phyloP scores from a whole-genome alignment of 2,113 vertebrate species.

The Vicugna pacos region DNA sequence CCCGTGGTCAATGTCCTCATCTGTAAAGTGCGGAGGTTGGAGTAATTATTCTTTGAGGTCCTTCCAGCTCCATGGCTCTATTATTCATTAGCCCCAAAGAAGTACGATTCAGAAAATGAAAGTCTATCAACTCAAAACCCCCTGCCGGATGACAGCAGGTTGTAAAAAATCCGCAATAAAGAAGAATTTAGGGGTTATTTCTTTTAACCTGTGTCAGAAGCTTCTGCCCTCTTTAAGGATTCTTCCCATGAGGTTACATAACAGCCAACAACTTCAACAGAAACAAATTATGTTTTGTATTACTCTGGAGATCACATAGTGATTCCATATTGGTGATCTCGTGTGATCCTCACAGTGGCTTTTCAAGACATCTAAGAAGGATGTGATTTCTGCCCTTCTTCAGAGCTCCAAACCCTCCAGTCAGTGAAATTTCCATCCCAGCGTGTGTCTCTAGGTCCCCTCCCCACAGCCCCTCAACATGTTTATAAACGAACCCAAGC shows the following conservation, averaged over 20 bases:
- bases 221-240: not conserved
- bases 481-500: not conserved
- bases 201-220: not conserved
- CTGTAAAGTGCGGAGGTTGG: not conserved
- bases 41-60: not conserved
- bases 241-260: not conserved
- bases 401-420: not conserved
- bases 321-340: not conserved
- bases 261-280: not conserved
- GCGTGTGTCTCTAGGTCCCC: fast-evolving
- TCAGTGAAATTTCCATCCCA: not conserved
- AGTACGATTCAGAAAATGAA: not conserved
- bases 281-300: not conserved
- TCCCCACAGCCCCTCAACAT: fast-evolving
- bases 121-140: not conserved
- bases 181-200: not conserved
- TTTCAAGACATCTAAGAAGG: not conserved
- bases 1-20: fast-evolving
- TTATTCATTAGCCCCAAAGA: not conserved
- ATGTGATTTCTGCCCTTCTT: not conserved
- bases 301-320: not conserved
- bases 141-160: not conserved
- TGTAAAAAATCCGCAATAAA: not conserved
- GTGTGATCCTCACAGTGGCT: not conserved
- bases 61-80: not conserved